Evolutionary conservation across 1,140 invertebrate genomes (phyloP).

Genomic region (Ceratosolen fusciceps): DNA sequence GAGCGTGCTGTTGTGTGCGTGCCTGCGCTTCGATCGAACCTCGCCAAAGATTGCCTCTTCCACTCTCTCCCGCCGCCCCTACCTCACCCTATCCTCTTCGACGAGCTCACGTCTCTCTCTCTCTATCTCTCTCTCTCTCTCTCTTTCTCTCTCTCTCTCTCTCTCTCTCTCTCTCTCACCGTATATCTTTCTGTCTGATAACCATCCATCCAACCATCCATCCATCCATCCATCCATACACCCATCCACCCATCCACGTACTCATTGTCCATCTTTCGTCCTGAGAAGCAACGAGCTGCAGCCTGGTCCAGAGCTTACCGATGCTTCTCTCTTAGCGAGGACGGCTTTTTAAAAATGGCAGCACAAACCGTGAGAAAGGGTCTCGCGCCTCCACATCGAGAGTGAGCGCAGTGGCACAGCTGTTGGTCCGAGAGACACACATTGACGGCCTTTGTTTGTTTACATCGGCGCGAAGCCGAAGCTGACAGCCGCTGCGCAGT

Average conservation of each 20-base stretch:
- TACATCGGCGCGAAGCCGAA: slow-evolving; percentile 18
- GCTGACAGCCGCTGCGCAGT: not conserved
- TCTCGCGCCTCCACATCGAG: not conserved
- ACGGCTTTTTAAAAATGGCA: slow-evolving; percentile 49
- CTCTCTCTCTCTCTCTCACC: not conserved
- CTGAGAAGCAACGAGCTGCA: not conserved
- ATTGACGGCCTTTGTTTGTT: slow-evolving; percentile 42
- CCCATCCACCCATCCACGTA: too few relatives aligned
- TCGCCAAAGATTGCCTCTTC: slow-evolving; percentile 41
- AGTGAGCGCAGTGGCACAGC: slow-evolving; percentile 26
- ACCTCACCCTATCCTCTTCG: slow-evolving; percentile 11
- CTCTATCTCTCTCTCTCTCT: not conserved
- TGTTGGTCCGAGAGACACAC: slow-evolving; percentile 1
- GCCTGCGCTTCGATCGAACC: slow-evolving; percentile 22
- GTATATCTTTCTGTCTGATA: not conserved
- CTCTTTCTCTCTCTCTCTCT: not conserved
- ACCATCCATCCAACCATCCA: too few relatives aligned
- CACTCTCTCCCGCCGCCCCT: not conserved
- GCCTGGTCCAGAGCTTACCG: not conserved
- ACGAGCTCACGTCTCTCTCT: not conserved
- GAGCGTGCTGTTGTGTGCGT: not conserved
- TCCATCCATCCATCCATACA: too few relatives aligned
- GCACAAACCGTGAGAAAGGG: not conserved
- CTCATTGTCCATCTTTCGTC: not conserved
- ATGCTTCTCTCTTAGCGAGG: not conserved